Base-by-base conservation (phyloP, 1,140 invertebrate species). In the Thaumatotibia leucotreta region DNA sequence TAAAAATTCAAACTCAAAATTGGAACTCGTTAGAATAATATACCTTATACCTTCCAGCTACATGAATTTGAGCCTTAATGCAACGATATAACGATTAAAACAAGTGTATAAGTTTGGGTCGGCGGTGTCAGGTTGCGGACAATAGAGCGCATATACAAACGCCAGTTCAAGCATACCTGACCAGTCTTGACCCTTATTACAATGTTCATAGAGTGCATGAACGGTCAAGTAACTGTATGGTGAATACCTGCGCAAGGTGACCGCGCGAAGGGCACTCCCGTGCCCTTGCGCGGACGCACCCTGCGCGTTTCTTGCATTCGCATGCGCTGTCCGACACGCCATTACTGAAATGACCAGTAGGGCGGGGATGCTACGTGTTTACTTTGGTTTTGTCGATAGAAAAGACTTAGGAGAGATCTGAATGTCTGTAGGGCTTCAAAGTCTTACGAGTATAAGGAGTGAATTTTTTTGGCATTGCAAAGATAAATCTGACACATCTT, bases 231-330 rank as follows among this genome's bases (percentile, higher is more conserved):
- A n/a, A n/a, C n/a, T n/a, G n/a, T n/a, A n/a, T n/a, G n/a, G n/a
- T n/a, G n/a, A n/a, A n/a, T n/a, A n/a, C n/a, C n/a, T n/a, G n/a
- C 24, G 54, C 85, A 89, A 89, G 86, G 86, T 89, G 86, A 89
- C 86, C 63, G 63, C 39, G 73, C 76, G 82, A 88, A 86, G 84
- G 86, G 83, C 84, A 86, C 77, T 76, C 68, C 73, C 69, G 74
- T 75, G 78, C 78, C 79, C 80, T 80, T 80, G 77, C 75, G 71
- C 76, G 79, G 75, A 66, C 67, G 39, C 70, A 73, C 70, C 72
- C 64, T 61, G 62, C 69, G 71, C 68, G 39, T 72, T 68, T 66
- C 64, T 65, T 66, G 65, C 71, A 80, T 80, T 81, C 84, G 77
- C 79, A 80, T 84, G 75, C 75, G 78, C 76, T 85, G 77, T 77